Percentiles rank a stretch among this genome's conserved stretches.
These are phyloP conservation scores for Jacana jacana DNA, from an alignment of 2,113 vertebrate species.

Conservation along the genomic window DNA sequence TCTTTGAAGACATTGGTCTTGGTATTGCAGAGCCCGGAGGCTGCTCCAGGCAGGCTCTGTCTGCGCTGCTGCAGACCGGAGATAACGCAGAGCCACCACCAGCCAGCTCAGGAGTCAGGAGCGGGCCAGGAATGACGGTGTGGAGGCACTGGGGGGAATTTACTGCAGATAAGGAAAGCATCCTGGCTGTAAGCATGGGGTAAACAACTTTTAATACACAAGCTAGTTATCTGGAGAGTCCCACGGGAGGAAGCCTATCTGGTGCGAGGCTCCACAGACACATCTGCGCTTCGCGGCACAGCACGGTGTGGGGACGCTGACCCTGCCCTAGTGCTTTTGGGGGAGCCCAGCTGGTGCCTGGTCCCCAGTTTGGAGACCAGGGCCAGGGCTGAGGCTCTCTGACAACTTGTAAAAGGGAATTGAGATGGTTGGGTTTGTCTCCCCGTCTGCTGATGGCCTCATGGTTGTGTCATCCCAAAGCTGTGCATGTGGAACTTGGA, in stretches of 20 bases:
- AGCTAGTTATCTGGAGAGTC: conserved; percentile 3
- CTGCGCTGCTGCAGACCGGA: neutral
- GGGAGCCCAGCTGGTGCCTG: neutral
- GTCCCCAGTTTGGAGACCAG: neutral
- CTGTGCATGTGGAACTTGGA: neutral
- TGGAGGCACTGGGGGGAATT: neutral
- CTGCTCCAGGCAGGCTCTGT: conserved; percentile 24
- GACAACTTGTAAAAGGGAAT: neutral
- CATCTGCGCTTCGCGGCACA: neutral
- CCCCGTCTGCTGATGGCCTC: neutral
- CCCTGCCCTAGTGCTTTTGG: fast-evolving
- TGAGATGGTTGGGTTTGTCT: neutral
- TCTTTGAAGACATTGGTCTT: conserved; percentile 15
- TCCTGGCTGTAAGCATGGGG: conserved; percentile 31
- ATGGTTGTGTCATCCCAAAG: neutral
- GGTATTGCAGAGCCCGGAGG: conserved; percentile 5
- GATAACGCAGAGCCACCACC: conserved; percentile 47
- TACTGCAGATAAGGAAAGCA: conserved; percentile 54
- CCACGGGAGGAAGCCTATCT: neutral
- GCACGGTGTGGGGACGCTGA: fast-evolving
- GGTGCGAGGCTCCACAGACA: neutral
- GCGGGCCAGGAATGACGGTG: neutral
- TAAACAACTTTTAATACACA: conserved; percentile 45
- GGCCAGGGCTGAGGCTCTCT: neutral
- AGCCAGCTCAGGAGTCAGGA: neutral